Evolutionary conservation across 2,113 vertebrate species (phyloP).

Genomic region (Paedocypris sp.): DNA sequence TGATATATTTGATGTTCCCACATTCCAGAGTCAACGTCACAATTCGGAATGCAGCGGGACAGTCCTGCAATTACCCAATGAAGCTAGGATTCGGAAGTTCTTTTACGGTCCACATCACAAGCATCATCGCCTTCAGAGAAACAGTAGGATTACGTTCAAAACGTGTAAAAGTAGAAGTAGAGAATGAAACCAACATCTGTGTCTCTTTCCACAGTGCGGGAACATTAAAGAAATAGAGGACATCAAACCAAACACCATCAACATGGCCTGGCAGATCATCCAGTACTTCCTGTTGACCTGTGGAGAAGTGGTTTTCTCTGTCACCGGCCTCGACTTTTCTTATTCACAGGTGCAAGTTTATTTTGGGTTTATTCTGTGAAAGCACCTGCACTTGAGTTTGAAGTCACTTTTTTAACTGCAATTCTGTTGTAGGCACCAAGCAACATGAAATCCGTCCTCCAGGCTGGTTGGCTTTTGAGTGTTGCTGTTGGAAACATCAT

Average conservation of each 20-base stretch:
- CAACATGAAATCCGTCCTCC: conserved; percentile 95
- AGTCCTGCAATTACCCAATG: conserved; percentile 24
- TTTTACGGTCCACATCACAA: conserved; percentile 62
- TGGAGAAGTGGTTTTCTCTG: conserved; percentile 86
- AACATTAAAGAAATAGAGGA: conserved; percentile 46
- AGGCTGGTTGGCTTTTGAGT: conserved; percentile 86
- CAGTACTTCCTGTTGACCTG: conserved; percentile 86
- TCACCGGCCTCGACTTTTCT: conserved; percentile 88
- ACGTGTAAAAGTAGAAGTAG: background rate
- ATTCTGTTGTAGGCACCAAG: conserved; percentile 80
- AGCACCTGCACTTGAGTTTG: no score
- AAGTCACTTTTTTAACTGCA: no score
- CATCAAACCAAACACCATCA: conserved; percentile 68
- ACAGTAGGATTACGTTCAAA: no score
- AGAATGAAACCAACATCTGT: background rate
- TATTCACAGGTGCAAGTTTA: conserved; percentile 96
- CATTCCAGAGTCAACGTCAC: conserved; percentile 34
- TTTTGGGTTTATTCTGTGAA: no score
- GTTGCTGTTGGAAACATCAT: conserved; percentile 89
- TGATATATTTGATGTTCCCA: background rate
- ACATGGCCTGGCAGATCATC: conserved; percentile 90
- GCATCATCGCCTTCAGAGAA: conserved; percentile 26
- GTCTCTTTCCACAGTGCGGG: fast-evolving
- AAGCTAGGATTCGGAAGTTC: conserved; percentile 69
- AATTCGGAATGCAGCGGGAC: fast-evolving